Conservation (phyloP, 2,797 vertebrate genomes). For the Threskiornis aethiopicus region DNA sequence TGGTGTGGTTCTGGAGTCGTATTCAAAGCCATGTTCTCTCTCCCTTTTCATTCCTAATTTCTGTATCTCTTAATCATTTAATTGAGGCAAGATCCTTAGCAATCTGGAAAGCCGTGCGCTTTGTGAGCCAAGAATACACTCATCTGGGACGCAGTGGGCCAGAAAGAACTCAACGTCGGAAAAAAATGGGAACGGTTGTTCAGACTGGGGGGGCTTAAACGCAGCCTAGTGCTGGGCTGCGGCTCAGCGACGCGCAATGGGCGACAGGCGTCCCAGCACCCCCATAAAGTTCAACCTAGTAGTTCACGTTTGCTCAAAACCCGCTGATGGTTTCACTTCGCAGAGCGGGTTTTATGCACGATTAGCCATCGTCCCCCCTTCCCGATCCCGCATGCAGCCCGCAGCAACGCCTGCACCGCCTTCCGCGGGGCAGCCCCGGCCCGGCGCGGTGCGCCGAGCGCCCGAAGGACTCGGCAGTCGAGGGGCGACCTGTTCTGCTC, state of each 20-base stretch:
- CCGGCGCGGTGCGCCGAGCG: too few species aligned
- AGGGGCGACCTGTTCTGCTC: background rate
- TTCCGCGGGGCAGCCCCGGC: too few species aligned
- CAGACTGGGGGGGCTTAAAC: too few species aligned
- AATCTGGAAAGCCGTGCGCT: background rate
- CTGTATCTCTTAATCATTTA: background rate
- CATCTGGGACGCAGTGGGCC: background rate
- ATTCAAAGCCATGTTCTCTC: background rate
- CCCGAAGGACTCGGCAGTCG: too few species aligned
- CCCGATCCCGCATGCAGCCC: background rate
- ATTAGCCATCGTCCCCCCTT: background rate
- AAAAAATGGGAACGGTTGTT: background rate
- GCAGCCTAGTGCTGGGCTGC: background rate
- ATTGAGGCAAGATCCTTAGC: background rate
- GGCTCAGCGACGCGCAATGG: background rate
- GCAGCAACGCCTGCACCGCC: too few species aligned
- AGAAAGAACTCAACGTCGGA: background rate
- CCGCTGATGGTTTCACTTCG: background rate
- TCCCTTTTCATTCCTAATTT: background rate
- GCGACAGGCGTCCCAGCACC: background rate
- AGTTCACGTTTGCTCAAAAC: background rate
- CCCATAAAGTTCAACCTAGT: background rate
- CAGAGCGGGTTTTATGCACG: background rate
- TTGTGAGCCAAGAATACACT: background rate
- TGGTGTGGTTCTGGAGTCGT: background rate